Conservation (phyloP, 2,113 vertebrate genomes). For the Gadus macrocephalus region DNA sequence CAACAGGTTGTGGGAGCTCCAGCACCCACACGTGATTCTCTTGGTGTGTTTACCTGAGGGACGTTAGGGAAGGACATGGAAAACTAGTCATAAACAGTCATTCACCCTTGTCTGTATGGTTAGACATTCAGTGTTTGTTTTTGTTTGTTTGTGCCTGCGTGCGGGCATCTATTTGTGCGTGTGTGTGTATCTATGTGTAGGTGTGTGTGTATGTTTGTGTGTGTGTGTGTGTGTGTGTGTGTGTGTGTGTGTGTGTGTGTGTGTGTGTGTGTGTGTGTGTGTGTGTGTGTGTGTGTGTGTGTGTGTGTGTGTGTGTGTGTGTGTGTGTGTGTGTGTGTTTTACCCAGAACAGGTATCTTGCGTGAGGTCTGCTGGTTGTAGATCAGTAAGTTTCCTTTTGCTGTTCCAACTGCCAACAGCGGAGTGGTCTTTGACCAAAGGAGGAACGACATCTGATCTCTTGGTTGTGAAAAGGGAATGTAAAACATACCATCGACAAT, state of each 20-base stretch:
- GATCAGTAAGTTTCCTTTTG: constrained; percentile 93
- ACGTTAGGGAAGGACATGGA: not conserved
- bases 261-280: too few relatives aligned
- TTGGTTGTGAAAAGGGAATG: constrained; percentile 46
- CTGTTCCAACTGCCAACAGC: constrained; percentile 87
- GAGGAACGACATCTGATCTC: constrained; percentile 90
- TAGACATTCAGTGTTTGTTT: not conserved
- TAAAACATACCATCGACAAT: not conserved
- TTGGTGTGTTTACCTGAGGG: constrained; percentile 90
- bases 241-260: too few relatives aligned
- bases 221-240: too few relatives aligned
- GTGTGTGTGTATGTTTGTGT: too few relatives aligned
- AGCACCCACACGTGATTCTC: constrained; percentile 92
- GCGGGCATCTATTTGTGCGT: too few relatives aligned
- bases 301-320: too few relatives aligned
- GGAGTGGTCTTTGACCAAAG: constrained; percentile 88
- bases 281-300: too few relatives aligned
- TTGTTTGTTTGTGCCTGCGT: too few relatives aligned
- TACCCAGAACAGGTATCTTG: constrained; percentile 94
- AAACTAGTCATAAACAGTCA: not conserved
- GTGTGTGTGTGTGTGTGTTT: constrained; percentile 27
- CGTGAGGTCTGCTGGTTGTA: constrained; percentile 96
- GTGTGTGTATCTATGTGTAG: too few relatives aligned
- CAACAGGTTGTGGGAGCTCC: constrained; percentile 90
- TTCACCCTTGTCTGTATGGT: too few relatives aligned